Percentiles rank a stretch among this genome's conserved stretches.
phyloP scores from a whole-genome alignment of 2,797 vertebrate species.

The Uromys caudimaculatus region DNA sequence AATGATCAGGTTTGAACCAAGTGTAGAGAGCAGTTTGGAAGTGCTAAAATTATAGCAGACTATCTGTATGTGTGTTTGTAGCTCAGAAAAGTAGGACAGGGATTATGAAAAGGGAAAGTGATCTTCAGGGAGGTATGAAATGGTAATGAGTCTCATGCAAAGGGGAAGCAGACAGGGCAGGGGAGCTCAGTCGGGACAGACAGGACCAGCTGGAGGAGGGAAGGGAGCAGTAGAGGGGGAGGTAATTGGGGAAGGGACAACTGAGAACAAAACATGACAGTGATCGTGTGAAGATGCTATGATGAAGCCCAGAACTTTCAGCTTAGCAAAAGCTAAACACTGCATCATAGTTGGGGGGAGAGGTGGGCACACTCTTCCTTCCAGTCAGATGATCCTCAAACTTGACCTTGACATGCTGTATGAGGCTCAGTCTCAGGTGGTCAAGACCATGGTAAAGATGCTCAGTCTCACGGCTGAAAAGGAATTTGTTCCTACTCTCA shows the following conservation, averaged over 20 bases:
- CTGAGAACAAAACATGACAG: neutral
- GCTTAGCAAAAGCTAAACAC: neutral
- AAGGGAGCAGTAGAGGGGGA: neutral
- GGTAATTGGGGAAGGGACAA: neutral
- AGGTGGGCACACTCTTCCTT: neutral
- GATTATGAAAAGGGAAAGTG: neutral
- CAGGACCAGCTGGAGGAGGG: neutral
- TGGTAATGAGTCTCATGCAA: neutral
- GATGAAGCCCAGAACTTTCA: neutral
- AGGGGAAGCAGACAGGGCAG: neutral
- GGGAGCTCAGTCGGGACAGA: neutral
- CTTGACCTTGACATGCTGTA: neutral
- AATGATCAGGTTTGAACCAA: neutral
- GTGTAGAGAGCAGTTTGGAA: neutral
- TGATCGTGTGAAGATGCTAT: neutral
- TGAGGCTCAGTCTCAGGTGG: neutral
- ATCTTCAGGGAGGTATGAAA: neutral
- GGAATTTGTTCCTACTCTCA: slow-evolving; percentile 31
- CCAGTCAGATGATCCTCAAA: neutral
- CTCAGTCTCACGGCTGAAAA: slow-evolving; percentile 30
- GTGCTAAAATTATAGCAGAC: neutral
- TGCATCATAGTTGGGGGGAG: neutral
- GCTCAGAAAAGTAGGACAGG: neutral
- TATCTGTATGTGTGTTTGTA: neutral
- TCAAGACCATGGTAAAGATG: neutral